phyloP scores from a whole-genome alignment of 2,888 invertebrate genomes.

The Agonopterix subpropinquella region DNA sequence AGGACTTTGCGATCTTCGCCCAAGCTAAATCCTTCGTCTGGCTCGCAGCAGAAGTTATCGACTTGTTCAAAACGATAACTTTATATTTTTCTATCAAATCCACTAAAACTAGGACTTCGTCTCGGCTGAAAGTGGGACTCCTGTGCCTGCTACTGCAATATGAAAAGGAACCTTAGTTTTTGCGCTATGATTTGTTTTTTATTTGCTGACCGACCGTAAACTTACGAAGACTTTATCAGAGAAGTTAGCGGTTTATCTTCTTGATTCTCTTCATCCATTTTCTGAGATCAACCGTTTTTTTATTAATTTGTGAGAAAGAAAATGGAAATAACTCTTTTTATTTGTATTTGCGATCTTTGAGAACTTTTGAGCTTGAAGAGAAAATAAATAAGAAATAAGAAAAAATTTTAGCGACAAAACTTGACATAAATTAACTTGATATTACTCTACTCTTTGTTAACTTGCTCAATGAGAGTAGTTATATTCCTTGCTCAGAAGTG shows the following conservation, averaged over 20 bases:
- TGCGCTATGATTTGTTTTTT: background rate
- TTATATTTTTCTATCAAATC: conserved; percentile 48
- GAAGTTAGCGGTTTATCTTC: background rate
- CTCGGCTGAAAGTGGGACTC: conserved; percentile 41
- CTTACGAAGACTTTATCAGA: background rate
- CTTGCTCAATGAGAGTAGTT: too few relatives aligned
- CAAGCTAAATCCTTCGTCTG: conserved; percentile 52
- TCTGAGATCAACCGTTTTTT: too few relatives aligned
- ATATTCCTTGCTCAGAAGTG: too few relatives aligned
- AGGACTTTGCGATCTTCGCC: conserved; percentile 44
- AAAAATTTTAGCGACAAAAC: too few relatives aligned
- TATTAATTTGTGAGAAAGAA: too few relatives aligned
- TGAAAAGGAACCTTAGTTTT: too few relatives aligned
- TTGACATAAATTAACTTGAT: background rate
- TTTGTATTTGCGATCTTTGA: too few relatives aligned
- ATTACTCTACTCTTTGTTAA: too few relatives aligned
- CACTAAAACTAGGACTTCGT: conserved; percentile 44
- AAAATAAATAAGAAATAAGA: too few relatives aligned
- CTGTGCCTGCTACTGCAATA: conserved; percentile 32
- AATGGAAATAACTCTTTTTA: too few relatives aligned
- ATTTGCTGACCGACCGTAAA: background rate
- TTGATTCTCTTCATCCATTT: background rate
- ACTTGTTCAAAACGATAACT: conserved; percentile 45
- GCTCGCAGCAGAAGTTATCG: conserved; percentile 32
- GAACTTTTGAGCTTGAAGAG: too few relatives aligned